Evolutionary conservation across 2,797 vertebrate species (phyloP).

Genomic region (Coccyzus lansbergi): DNA sequence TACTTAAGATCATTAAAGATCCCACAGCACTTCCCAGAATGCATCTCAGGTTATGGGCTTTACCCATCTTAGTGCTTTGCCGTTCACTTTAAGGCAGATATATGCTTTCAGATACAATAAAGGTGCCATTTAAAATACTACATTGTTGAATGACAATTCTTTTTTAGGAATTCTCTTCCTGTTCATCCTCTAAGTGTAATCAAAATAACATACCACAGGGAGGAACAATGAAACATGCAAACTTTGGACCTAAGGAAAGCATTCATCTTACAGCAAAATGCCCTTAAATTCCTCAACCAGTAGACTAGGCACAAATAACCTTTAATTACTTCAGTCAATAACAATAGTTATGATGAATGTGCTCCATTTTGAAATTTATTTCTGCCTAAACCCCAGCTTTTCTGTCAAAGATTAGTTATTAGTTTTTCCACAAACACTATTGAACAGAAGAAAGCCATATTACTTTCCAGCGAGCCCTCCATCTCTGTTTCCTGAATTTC

Average conservation of each 20-base stretch:
- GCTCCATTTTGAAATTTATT: slow-evolving; percentile 17
- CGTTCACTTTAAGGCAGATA: not conserved
- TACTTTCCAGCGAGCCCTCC: not conserved
- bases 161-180: not conserved
- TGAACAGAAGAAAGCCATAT: not conserved
- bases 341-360: slow-evolving; percentile 13
- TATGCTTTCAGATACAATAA: not conserved
- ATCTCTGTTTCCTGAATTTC: not conserved
- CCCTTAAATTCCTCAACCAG: not conserved
- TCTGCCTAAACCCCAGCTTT: not conserved
- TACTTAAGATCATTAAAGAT: fast-evolving
- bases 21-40: not conserved
- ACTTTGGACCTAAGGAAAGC: not conserved
- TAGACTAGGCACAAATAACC: slow-evolving; percentile 28
- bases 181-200: not conserved
- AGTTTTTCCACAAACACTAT: not conserved
- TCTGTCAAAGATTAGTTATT: slow-evolving; percentile 14
- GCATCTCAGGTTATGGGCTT: not conserved
- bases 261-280: not conserved
- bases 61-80: not conserved
- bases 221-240: not conserved
- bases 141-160: not conserved
- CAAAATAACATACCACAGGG: not conserved
- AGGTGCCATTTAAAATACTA: not conserved
- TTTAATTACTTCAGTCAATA: slow-evolving; percentile 42